These are phyloP conservation scores for Microchrysa polita DNA, from an alignment of 2,888 invertebrate species.

Conservation along the genomic window DNA sequence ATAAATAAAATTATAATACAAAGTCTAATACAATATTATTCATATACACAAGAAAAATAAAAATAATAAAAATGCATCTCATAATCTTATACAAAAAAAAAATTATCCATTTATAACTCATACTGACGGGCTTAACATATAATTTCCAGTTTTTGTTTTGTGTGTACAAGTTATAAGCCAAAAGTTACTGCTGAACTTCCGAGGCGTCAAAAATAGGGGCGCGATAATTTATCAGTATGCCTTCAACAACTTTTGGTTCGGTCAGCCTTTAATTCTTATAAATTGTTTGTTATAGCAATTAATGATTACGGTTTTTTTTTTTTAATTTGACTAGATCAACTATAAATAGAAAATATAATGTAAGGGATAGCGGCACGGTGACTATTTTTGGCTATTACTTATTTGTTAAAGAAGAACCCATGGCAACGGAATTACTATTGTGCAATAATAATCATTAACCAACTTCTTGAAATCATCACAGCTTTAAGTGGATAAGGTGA, in stretches of 20 bases:
- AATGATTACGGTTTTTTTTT: too few relatives aligned
- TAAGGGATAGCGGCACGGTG: neutral
- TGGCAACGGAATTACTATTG: conserved; percentile 47
- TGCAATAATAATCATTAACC: conserved; percentile 15
- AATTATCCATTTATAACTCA: conserved; percentile 1
- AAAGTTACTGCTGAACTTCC: too few relatives aligned
- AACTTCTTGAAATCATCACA: conserved; percentile 44
- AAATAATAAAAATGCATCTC: conserved; percentile 22
- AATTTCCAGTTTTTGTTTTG: too few relatives aligned
- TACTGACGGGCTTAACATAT: conserved; percentile 37
- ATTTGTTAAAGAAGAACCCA: conserved; percentile 39
- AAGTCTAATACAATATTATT: conserved; percentile 33
- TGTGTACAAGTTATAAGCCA: neutral
- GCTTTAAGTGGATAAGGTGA: neutral
- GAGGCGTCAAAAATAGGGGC: too few relatives aligned
- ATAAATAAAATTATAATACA: conserved; percentile 45
- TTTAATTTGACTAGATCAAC: conserved; percentile 50
- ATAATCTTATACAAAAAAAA: conserved; percentile 30
- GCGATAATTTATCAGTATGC: too few relatives aligned
- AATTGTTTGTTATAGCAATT: too few relatives aligned
- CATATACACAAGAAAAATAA: conserved; percentile 33
- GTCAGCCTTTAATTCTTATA: too few relatives aligned
- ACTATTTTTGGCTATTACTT: conserved; percentile 16
- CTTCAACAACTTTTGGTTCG: neutral
- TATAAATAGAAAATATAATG: conserved; percentile 36